phyloP scores from a whole-genome alignment of 2,888 invertebrate species.

The Cybosia mesomella region DNA sequence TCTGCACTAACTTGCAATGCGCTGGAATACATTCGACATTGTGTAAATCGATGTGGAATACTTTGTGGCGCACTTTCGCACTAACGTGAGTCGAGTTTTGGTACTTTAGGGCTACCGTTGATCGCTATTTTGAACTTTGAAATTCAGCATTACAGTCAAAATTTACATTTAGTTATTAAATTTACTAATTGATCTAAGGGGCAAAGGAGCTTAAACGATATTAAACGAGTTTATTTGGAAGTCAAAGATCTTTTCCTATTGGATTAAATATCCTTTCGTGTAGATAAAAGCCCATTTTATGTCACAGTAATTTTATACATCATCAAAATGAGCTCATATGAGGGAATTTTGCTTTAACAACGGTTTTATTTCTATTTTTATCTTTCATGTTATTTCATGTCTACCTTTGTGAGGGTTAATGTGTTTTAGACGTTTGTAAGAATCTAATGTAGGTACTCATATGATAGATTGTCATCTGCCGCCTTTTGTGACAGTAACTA shows the following conservation, averaged over 20 bases:
- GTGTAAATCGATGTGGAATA: no score
- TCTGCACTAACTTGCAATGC: no score
- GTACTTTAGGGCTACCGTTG: no score
- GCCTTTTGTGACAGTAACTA: background rate
- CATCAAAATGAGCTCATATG: background rate
- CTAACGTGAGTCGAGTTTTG: no score
- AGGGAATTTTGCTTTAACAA: background rate
- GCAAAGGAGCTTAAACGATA: background rate
- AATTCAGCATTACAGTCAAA: no score
- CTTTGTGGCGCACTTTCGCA: no score
- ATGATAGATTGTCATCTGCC: background rate
- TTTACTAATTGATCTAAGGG: slow-evolving; percentile 2
- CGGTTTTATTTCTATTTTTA: background rate
- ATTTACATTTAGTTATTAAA: slow-evolving; percentile 2
- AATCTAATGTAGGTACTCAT: background rate
- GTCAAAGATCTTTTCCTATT: background rate
- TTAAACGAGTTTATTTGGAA: background rate
- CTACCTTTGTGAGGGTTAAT: background rate
- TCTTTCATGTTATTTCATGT: background rate
- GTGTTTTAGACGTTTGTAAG: background rate
- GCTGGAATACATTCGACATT: no score
- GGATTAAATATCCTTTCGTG: background rate
- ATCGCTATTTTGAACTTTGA: no score
- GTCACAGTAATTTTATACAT: background rate
- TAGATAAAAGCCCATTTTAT: background rate